Evolutionary conservation across 2,113 vertebrate genomes (phyloP).

Genomic region (Callorhinus ursinus): DNA sequence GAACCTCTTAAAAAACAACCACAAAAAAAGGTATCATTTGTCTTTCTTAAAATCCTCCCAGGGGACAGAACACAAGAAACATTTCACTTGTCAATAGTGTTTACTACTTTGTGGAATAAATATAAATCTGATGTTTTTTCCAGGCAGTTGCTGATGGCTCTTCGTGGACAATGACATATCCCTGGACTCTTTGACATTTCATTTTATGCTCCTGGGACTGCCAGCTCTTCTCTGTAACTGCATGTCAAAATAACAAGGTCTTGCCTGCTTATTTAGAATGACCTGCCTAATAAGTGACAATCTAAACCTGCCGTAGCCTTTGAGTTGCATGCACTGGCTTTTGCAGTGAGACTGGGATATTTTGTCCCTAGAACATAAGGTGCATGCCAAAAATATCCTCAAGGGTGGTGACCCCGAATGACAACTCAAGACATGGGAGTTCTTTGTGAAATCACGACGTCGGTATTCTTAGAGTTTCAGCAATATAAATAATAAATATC

Average conservation of each 20-base stretch:
- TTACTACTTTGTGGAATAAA: conserved; percentile 77
- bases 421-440: background rate
- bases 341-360: background rate
- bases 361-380: conserved; percentile 38
- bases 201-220: conserved; percentile 75
- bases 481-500: conserved; percentile 14
- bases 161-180: conserved; percentile 66
- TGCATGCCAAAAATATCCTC: conserved; percentile 37
- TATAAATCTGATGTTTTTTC: conserved; percentile 79
- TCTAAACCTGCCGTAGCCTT: background rate
- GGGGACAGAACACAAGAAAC: conserved; percentile 68
- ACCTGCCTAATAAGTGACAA: conserved; percentile 64
- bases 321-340: background rate
- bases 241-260: conserved; percentile 79
- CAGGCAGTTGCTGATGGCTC: conserved; percentile 71
- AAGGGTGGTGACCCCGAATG: conserved; percentile 34
- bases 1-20: conserved; percentile 59
- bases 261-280: conserved; percentile 72
- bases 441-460: background rate
- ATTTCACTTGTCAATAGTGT: conserved; percentile 80
- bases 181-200: conserved; percentile 75
- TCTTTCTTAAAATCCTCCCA: conserved; percentile 72
- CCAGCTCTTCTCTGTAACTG: conserved; percentile 74
- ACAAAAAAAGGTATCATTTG: conserved; percentile 62
- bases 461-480: background rate